phyloP scores from a whole-genome alignment of 2,797 vertebrate genomes.

The Sebastes nivosus region DNA sequence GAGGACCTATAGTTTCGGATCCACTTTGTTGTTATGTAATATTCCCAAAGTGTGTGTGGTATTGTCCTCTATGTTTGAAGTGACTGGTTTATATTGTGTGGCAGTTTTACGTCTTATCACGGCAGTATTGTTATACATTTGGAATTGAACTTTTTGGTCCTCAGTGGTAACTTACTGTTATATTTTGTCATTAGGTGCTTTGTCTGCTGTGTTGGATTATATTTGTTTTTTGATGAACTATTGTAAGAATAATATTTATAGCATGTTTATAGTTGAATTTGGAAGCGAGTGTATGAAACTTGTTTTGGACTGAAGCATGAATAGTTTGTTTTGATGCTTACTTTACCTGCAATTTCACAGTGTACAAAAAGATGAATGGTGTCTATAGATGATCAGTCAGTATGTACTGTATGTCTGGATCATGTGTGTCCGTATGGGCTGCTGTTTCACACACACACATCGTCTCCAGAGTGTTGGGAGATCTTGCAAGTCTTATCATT shows the following conservation, averaged over 20 bases:
- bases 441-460: background rate
- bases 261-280: background rate
- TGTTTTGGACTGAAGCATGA: background rate
- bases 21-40: background rate
- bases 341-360: background rate
- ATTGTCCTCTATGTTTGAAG: background rate
- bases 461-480: slow-evolving; percentile 3
- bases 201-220: background rate
- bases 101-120: background rate
- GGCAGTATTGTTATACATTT: background rate
- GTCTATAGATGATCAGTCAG: background rate
- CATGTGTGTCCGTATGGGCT: background rate
- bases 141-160: background rate
- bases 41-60: background rate
- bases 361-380: background rate
- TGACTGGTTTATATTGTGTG: background rate
- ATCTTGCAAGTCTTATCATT: slow-evolving; percentile 20
- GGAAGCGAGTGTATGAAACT: background rate
- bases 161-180: background rate
- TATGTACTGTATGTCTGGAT: background rate
- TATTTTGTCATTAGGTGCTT: background rate
- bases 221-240: background rate
- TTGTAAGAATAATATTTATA: background rate
- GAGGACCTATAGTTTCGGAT: background rate
- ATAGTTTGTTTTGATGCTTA: background rate